Percentiles rank a stretch among this genome's conserved stretches.
phyloP scores from a whole-genome alignment of 2,888 invertebrate species.

The Yponomeuta sedellus region DNA sequence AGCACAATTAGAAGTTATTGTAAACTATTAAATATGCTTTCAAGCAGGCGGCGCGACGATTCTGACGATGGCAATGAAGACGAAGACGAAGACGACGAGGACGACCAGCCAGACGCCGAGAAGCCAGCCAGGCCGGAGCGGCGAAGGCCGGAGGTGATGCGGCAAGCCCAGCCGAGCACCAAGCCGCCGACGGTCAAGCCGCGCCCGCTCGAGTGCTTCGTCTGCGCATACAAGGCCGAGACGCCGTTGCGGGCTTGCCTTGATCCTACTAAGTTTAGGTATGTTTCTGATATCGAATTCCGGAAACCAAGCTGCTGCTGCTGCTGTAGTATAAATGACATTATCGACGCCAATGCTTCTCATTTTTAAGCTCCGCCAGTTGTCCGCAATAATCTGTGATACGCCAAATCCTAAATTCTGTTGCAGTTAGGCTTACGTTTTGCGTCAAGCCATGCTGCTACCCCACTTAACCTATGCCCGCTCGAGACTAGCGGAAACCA shows the following conservation, averaged over 20 bases:
- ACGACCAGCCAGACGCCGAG: constrained; percentile 23
- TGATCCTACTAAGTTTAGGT: constrained; percentile 64
- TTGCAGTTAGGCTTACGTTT: no score
- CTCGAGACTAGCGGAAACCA: no score
- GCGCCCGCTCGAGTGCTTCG: constrained; percentile 59
- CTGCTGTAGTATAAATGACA: no score
- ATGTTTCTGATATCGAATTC: neutral
- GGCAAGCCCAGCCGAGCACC: neutral
- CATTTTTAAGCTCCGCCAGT: no score
- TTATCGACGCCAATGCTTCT: no score
- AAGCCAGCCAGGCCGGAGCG: neutral
- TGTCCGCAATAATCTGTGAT: no score
- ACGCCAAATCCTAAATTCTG: no score
- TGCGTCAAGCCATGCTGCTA: no score
- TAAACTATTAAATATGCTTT: no score
- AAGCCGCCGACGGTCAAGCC: constrained; percentile 34
- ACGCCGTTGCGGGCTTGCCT: constrained; percentile 51
- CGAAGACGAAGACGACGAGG: constrained; percentile 48
- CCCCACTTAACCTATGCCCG: no score
- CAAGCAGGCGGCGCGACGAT: constrained; percentile 25
- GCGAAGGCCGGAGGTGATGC: neutral
- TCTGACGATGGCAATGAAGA: constrained; percentile 24
- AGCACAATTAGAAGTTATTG: no score
- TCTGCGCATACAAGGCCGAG: constrained; percentile 58
- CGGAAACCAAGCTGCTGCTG: no score